phyloP scores from a whole-genome alignment of 2,888 invertebrate genomes.

The Eudasyphora cyanicolor region DNA sequence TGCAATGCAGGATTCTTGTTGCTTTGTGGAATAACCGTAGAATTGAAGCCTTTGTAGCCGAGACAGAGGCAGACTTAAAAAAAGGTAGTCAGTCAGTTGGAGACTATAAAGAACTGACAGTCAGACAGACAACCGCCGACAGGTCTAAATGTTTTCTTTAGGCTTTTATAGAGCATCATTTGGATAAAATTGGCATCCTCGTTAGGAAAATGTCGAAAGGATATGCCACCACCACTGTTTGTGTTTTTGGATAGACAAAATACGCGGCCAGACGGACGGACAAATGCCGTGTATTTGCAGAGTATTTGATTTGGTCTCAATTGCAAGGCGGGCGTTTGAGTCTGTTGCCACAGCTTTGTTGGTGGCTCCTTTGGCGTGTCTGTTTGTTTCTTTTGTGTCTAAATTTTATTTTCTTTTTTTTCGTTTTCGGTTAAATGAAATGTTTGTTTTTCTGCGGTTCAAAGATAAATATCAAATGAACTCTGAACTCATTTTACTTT shows the following conservation, averaged over 20 bases:
- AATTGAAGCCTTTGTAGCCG: constrained; percentile 14
- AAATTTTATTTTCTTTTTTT: constrained; percentile 36
- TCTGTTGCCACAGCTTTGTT: not conserved
- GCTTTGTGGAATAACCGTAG: constrained; percentile 6
- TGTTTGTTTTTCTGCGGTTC: constrained; percentile 66
- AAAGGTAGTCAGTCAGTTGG: not conserved
- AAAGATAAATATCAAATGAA: constrained; percentile 67
- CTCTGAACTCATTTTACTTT: constrained; percentile 24
- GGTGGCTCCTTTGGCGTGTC: not conserved
- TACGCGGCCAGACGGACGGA: not conserved
- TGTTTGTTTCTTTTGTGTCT: constrained; percentile 49
- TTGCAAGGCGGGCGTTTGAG: constrained; percentile 19
- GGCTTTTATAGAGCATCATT: constrained; percentile 4
- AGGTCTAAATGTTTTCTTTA: constrained; percentile 22
- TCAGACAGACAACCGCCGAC: no score
- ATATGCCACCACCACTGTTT: not conserved
- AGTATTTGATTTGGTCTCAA: constrained; percentile 25
- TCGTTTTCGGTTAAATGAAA: not conserved
- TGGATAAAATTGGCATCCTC: constrained; percentile 25
- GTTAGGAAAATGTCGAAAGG: constrained; percentile 29
- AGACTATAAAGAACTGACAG: no score
- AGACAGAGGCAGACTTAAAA: not conserved
- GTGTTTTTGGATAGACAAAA: not conserved
- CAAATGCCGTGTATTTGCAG: constrained; percentile 53
- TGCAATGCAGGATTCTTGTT: not conserved